Conservation (phyloP, 2,888 invertebrate species). For the Thecophora atra region DNA sequence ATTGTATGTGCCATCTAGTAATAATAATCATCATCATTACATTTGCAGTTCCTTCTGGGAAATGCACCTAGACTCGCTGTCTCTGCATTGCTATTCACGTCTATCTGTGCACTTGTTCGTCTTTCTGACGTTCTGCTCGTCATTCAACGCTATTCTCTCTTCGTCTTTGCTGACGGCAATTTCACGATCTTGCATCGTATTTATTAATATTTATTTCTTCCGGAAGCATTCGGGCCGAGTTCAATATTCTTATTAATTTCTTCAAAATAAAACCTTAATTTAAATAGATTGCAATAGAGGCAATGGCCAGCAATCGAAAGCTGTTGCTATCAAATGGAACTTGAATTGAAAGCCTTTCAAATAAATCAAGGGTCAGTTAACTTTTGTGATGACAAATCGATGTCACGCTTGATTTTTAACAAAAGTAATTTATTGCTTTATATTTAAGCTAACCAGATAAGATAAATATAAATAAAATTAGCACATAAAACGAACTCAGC, state of each 20-base stretch:
- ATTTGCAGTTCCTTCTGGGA: neutral
- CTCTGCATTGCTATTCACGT: neutral
- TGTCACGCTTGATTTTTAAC: too few species aligned
- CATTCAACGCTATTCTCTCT: neutral
- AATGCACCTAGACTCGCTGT: constrained; percentile 6
- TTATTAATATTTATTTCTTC: neutral
- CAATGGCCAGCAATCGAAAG: too few species aligned
- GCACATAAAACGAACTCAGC: too few species aligned
- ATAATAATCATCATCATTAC: neutral
- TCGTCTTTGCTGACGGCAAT: neutral
- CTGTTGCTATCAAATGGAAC: too few species aligned
- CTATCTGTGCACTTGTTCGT: neutral
- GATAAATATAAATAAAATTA: too few species aligned
- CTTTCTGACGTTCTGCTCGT: neutral
- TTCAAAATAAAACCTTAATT: too few species aligned
- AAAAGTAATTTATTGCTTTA: too few species aligned
- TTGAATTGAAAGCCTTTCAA: too few species aligned
- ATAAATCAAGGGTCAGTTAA: neutral
- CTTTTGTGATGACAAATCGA: neutral
- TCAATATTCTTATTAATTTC: neutral
- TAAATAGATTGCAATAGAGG: too few species aligned
- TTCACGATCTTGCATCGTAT: neutral
- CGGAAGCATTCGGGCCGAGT: neutral
- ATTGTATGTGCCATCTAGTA: neutral
- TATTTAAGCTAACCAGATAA: too few species aligned